phyloP scores from a whole-genome alignment of 2,888 invertebrate genomes.

The Cryptosula pallasiana region DNA sequence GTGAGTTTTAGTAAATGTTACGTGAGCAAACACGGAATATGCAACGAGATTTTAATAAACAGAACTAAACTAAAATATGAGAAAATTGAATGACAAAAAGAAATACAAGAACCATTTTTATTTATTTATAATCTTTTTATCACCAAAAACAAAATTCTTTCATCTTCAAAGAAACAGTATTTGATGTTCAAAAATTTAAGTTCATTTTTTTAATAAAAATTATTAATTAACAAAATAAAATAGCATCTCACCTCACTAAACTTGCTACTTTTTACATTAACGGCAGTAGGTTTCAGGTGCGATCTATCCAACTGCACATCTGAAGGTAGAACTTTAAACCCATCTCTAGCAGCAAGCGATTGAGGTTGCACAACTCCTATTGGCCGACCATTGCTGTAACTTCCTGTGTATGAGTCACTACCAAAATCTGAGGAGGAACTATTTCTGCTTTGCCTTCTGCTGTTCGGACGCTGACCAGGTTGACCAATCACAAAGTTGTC shows the following conservation, averaged over 20 bases:
- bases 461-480: not conserved
- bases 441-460: not conserved
- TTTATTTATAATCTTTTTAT: too few relatives aligned
- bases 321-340: slow-evolving; percentile 12
- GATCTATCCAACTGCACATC: not conserved
- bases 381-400: not conserved
- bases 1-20: too few relatives aligned
- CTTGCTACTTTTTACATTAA: not conserved
- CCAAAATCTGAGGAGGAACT: not conserved
- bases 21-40: too few relatives aligned
- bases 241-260: slow-evolving; percentile 7
- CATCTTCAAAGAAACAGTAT: too few relatives aligned
- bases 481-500: slow-evolving; percentile 12
- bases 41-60: too few relatives aligned
- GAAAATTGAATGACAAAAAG: too few relatives aligned
- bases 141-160: too few relatives aligned
- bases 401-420: not conserved
- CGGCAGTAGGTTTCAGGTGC: not conserved
- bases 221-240: too few relatives aligned
- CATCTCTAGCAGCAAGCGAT: not conserved
- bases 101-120: too few relatives aligned
- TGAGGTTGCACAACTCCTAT: slow-evolving; percentile 4
- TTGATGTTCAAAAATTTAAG: too few relatives aligned
- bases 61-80: too few relatives aligned
- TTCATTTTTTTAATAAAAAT: too few relatives aligned